Evolutionary conservation across 2,888 invertebrate genomes (phyloP).

Genomic region (Drosophila histrio): DNA sequence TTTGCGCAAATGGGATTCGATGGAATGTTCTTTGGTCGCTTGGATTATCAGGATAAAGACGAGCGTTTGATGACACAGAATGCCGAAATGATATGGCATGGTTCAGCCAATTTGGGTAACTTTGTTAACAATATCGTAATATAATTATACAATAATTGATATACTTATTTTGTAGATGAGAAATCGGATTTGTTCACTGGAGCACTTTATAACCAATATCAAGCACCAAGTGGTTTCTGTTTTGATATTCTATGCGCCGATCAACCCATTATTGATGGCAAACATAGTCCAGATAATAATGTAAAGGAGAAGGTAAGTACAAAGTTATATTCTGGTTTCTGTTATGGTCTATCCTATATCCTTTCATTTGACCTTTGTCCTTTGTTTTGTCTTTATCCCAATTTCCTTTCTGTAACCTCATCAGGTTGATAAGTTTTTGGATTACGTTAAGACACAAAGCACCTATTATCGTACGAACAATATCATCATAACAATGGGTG

Average conservation of each 20-base stretch:
- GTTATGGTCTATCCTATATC: background rate
- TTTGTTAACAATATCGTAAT: background rate
- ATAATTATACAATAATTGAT: background rate
- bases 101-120: constrained; percentile 89
- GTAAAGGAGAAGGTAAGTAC: constrained; percentile 89
- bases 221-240: constrained; percentile 95
- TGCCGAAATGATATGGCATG: constrained; percentile 94
- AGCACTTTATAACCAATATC: constrained; percentile 91
- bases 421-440: constrained; percentile 85
- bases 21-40: constrained; percentile 92
- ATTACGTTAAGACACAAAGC: constrained; percentile 86
- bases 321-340: background rate
- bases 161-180: constrained; percentile 35
- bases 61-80: constrained; percentile 86
- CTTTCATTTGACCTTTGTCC: constrained; percentile 12
- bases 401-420: constrained; percentile 3
- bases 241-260: constrained; percentile 94
- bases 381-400: constrained; percentile 26
- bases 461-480: constrained; percentile 88
- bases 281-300: constrained; percentile 92
- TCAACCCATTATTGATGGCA: constrained; percentile 94
- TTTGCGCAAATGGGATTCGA: constrained; percentile 95
- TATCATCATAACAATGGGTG: constrained; percentile 94
- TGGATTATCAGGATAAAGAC: constrained; percentile 93
- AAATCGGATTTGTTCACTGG: constrained; percentile 90